Evolutionary conservation across 2,888 invertebrate species (phyloP), one percentile per base, ranked within the genome.

Genomic region (Eupithecia subumbrata): DNA sequence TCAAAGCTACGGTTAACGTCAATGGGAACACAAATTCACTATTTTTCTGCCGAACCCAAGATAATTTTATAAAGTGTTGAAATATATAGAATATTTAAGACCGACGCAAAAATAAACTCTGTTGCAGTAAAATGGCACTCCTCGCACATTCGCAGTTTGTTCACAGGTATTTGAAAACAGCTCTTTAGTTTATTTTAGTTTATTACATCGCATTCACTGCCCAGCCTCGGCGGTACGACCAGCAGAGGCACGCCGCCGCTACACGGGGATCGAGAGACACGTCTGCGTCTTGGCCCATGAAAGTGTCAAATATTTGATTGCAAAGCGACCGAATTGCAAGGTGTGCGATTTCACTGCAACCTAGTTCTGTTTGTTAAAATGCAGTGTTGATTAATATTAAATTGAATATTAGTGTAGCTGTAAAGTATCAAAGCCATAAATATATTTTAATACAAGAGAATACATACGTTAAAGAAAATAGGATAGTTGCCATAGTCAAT

Each of bases 321-420:
- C 48, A 52, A 52, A n/a, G n/a, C 2, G 52, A n/a, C 9, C n/a
- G n/a, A 52, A 52, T 18, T 18, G 48, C 16, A n/a, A 7, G n/a
- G n/a, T 52, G 52, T 52, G n/a, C 52, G n/a, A 52, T 52, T n/a
- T 52, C n/a, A 52, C 52, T 52, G n/a, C 52, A 52, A n/a, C 52
- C 9, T 2, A n/a, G 48, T n/a, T 52, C n/a, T 22, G 12, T 22
- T 56, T 56, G 56, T 22, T 22, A 22, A 11, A 56, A 9, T 56
- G 56, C 56, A 56, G 56, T 56, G 22, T 22, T 56, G 4, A 22
- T 56, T 52, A 22, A 22, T 56, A 56, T 22, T 56, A 12, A 11
- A 56, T 4, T 56, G 22, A 11, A 56, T 56, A 22, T 56, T 12
- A 56, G 60, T 60, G 12, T 60, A 60, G 60, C 25, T 60, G 60